Base-by-base conservation (phyloP, 2,888 invertebrate genomes). In the Monopis laevigella region DNA sequence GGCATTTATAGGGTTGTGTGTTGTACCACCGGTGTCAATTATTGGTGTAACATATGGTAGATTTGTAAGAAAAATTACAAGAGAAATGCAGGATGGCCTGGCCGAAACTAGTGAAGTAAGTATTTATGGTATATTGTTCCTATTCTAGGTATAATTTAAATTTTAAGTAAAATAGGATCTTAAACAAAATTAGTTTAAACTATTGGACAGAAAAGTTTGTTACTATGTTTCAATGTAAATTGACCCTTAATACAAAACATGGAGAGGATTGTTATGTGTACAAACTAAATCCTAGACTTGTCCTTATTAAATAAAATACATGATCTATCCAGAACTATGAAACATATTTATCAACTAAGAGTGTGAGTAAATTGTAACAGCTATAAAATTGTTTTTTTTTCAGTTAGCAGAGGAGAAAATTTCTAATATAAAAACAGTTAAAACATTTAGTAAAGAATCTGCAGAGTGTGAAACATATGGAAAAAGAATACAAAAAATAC, bases 361-460 rank as follows among this genome's bases (percentile, higher is more conserved):
- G n/a, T n/a, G n/a, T n/a, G n/a, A n/a, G n/a, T n/a, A n/a, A n/a
- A n/a, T n/a, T n/a, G n/a, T n/a, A n/a, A n/a, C n/a, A n/a, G n/a
- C n/a, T n/a, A n/a, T n/a, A n/a, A n/a, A n/a, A 10, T 35, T 21
- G 12, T 39, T 24, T 18, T 45, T 43, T 45, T 75, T 57, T 10
- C 54, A 93, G 82, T 85, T 92, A 42, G 95, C 95, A 0, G 96
- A 97, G 71, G 97, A 98, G 65, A 88, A 90, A 54, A 90, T 96
- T 48, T 87, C 92, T 8, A 97, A 95, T 62, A 89, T 98, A 47
- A 86, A 94, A 59, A 97, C 97, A 2, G 97, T 98, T 0, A 90
- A 96, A 68, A 89, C 92, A 17, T 96, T 98, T 66, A 92, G 92
- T 11, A 92, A 93, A 55, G 97, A 98, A 65, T 60, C 78, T 6